Evolutionary conservation across 92 coral and sea anemone species (phyloP), one percentile per base, ranked within the genome.

Genomic region (Phymanthus crucifer): DNA sequence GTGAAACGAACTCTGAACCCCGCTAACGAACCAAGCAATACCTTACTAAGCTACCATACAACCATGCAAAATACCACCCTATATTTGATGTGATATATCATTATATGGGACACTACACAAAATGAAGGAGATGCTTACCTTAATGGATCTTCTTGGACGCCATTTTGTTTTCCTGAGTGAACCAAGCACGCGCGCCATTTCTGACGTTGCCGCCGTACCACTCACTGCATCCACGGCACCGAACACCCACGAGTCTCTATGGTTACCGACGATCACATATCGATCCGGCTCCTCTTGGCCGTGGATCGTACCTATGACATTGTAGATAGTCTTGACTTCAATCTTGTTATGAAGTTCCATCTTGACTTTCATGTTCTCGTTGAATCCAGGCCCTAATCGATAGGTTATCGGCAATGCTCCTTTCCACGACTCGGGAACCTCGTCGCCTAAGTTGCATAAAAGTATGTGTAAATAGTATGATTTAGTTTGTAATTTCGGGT

Each of bases 231-330:
- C 91, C 31, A 83, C 91, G 23, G 91, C 91, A 40, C 91, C 91
- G 71, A 88, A 88, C 57, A 88, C 91, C 91, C 91, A 88, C 43
- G 91, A 83, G 85, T 88, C 91, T 70, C 91, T 77, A 58, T 88
- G 91, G 45, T 88, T 83, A 40, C 91, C 91, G 27, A 88, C 80
- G 31, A 88, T 37, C 9, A 88, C 88, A 69, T 84, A 88, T 23
- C 91, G 82, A 66, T 91, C 92, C 11, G 95, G 92, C 54, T 91
- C 95, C 57, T 91, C 90, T 32, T 74, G 56, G 26, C 94, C 94
- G 66, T 83, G 78, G 46, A 89, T 89, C 19, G 92, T 89, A 18
- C 92, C 92, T 37, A 89, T 89, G 61, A 89, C 92, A 68, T 89
- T 81, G 84, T 84, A 89, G 66, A 89, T 89, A 61, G 80, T 73